A percentile compares a stretch with the other conserved stretches of the same genome.
phyloP scores from a whole-genome alignment of 2,888 invertebrate species.

The Lycaena phlaeas region DNA sequence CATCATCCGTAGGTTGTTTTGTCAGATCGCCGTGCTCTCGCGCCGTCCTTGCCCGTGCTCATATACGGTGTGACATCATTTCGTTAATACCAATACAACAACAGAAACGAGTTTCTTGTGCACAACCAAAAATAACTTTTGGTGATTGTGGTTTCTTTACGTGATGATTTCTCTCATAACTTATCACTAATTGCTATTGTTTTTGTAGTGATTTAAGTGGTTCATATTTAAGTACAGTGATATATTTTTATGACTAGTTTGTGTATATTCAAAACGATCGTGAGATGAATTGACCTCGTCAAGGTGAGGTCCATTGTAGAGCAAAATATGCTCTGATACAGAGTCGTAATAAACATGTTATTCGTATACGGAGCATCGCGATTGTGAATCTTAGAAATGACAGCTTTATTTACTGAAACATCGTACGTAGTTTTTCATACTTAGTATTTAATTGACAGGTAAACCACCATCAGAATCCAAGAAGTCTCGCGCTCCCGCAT shows the following conservation, averaged over 20 bases:
- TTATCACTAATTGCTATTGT: neutral
- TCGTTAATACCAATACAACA: conserved; percentile 32
- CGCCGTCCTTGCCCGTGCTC: conserved; percentile 49
- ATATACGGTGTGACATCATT: conserved; percentile 58
- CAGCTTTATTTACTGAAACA: no score
- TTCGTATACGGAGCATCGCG: no score
- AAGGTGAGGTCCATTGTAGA: conserved; percentile 39
- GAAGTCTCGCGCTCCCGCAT: conserved; percentile 84
- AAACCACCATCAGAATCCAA: conserved; percentile 84
- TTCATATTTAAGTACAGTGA: neutral
- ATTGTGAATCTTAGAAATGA: no score
- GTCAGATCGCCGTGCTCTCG: conserved; percentile 46
- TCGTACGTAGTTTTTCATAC: conserved; percentile 14
- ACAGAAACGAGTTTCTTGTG: conserved; percentile 16
- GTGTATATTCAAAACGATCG: conserved; percentile 20
- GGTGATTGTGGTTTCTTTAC: neutral
- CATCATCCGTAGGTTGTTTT: conserved; percentile 46
- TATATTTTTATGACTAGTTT: neutral
- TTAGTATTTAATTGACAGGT: conserved; percentile 61
- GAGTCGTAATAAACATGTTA: no score
- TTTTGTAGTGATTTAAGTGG: neutral
- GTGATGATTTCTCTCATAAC: neutral
- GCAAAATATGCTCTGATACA: no score
- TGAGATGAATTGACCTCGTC: conserved; percentile 49
- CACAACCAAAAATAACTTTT: neutral